These are phyloP conservation scores for mouse (Mus musculus) DNA, from an alignment of 2,113 vertebrate species.

Conservation along the genomic window GRCm39 chr7:114888001-114888500, in stretches of 20 bases:
- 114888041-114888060: too few species aligned
- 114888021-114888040: not conserved
- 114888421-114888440: not conserved
- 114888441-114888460: constrained; percentile 9
- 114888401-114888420: constrained; percentile 1
- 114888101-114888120: not conserved
- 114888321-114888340: not conserved
- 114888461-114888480: not conserved
- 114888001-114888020: not conserved
- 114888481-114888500: not conserved
- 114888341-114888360: not conserved
- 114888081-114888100: not conserved
- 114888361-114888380: constrained; percentile 13
- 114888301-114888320: not conserved
- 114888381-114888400: not conserved
- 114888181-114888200: constrained; percentile 5
- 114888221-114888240: not conserved
- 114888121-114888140: not conserved
- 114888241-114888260: not conserved
- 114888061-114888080: not conserved
- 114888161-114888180: not conserved
- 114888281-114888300: not conserved
- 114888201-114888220: not conserved
- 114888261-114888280: not conserved
- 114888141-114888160: not conserved